Evolutionary conservation across 1,140 invertebrate genomes (phyloP), one percentile per base, ranked within the genome.

Genomic region (Sinella curviseta): DNA sequence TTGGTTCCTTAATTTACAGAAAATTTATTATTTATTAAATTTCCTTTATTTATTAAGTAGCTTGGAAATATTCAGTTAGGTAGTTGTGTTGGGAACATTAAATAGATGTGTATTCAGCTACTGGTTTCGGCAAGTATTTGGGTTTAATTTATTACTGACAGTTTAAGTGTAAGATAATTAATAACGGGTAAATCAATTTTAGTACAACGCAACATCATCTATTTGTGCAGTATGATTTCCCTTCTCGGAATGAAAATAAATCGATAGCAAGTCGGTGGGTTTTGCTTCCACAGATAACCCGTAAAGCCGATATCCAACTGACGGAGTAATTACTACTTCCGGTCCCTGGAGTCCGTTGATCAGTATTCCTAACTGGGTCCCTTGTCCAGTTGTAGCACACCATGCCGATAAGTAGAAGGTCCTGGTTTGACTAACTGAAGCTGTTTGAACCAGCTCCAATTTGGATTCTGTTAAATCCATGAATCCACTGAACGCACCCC

Each of bases 281-380:
- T 39, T 77, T 0, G 81, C 81, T 28, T 55, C 34, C n/a, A 82
- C 76, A 34, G 36, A 60, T n/a, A 82, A 48, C 24, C 76, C 76
- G 28, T 78, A 81, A 14, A 73, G 12, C 14, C 60, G 75, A 39
- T 82, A 82, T 0, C 76, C 67, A 73, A 55, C 55, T 33, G 55
- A 77, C 4, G 67, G 48, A 1, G 26, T 2, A 26, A 78, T 34
- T 28, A 20, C 34, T 26, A 73, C 20, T 26, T 35, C 30, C 24
- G 75, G 75, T 8, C 76, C 76, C 48, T 79, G 75, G 0, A 28
- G n/a, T 26, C 74, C 81, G 48, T 82, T 79, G n/a, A 82, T 30
- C 57, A 77, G 31, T 2, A 79, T 60, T 1, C 78, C 81, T 2
- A 82, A 48, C 65, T 77, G 77, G 20, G 78, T 73, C 4, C 17